A percentile compares a stretch with the other conserved stretches of the same genome.
Evolutionary conservation across 2,888 invertebrate genomes (phyloP).

Genomic region (Pheosia tremula): DNA sequence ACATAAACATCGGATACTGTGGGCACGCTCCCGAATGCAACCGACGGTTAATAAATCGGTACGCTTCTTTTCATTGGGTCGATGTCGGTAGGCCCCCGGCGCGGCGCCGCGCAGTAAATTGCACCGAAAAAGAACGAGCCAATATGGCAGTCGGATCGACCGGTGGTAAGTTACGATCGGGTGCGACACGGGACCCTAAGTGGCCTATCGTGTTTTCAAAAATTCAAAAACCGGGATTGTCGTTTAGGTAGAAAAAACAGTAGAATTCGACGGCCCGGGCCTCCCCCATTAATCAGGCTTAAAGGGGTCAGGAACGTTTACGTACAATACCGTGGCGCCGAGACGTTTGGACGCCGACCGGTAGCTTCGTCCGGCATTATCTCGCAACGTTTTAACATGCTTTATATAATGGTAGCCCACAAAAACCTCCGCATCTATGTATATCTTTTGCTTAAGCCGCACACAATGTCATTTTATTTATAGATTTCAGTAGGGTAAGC

Average conservation of each 20-base stretch:
- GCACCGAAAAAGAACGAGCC: conserved; percentile 76
- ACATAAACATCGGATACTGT: conserved; percentile 77
- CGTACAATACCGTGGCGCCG: conserved; percentile 51
- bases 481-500: not conserved
- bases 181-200: conserved; percentile 75
- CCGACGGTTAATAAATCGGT: conserved; percentile 70
- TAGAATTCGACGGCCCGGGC: conserved; percentile 50
- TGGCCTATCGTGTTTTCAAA: conserved; percentile 81
- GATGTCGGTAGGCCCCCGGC: conserved; percentile 65
- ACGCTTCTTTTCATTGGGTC: conserved; percentile 67
- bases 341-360: conserved; percentile 53
- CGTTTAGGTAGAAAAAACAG: conserved; percentile 59
- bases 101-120: conserved; percentile 72
- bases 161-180: conserved; percentile 74
- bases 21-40: conserved; percentile 74
- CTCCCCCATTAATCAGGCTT: conserved; percentile 71
- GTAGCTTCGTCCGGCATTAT: conserved; percentile 32
- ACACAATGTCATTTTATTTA: not conserved
- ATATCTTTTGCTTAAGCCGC: not conserved
- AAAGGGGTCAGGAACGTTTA: conserved; percentile 59
- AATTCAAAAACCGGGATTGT: conserved; percentile 69
- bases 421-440: not conserved
- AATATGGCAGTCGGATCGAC: conserved; percentile 76
- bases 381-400: conserved; percentile 19
- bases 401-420: conserved; percentile 8